Base-by-base conservation (phyloP, 2,888 invertebrate genomes). In the Ganaspis brasiliensis region DNA sequence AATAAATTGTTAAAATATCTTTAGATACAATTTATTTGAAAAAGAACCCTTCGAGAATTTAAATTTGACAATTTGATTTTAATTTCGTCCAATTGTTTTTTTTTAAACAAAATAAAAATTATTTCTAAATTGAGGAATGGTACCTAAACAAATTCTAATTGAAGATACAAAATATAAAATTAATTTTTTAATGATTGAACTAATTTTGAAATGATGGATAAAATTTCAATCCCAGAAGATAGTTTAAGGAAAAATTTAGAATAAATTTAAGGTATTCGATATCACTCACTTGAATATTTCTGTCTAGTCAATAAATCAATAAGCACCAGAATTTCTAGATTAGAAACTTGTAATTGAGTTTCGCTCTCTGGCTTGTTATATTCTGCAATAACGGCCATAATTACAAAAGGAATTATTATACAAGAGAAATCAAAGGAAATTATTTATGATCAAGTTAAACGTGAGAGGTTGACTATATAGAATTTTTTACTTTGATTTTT, bases 321-420 rank as follows among this genome's bases (percentile, higher is more conserved):
- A 67, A 40, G 40, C 67, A 45, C 40, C 10, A 24, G 21, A 21
- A 45, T 67, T 67, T 67, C 45, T 21, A 6, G 40, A 67, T 45
- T 45, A 45, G 67, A 67, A 67, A 67, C 40, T 67, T 67, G 9
- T 45, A 63, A 63, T 63, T 63, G 40, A 67, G 40, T 67, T 67
- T 67, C 21, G 67, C 40, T 67, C 24, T 24, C n/a, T 67, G 67
- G 21, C 45, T 45, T 67, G 67, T 19, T 40, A 67, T 24, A 21
- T 67, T 67, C 40, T 45, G 40, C 21, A 67, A 40, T 67, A 45
- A 57, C 57, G 4, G 14, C 14, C 57, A 6, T 57, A 57, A 31
- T 31, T 31, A 31, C 31, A 31, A 31, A 52, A 19, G 52, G 52
- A 52, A 52, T 52, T 52, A 67, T 40, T 67, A 56, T 67, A 24